Evolutionary conservation across 2,113 vertebrate species (phyloP).

Genomic region (Pagrus major): DNA sequence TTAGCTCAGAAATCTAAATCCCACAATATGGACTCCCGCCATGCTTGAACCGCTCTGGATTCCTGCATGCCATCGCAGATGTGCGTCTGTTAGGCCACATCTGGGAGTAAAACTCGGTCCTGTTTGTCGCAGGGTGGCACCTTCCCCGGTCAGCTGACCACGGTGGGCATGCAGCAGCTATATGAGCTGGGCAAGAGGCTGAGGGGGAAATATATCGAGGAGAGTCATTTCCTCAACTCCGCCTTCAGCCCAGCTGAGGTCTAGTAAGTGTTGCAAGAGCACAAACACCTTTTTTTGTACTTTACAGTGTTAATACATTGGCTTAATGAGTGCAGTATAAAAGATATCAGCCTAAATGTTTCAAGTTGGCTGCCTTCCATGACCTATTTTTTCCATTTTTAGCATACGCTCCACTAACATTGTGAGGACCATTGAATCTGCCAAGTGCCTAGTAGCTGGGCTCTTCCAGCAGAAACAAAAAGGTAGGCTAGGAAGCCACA

Average conservation of each 20-base stretch:
- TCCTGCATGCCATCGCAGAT: constrained; percentile 19
- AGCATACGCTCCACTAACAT: constrained; percentile 96
- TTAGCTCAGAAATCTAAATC: constrained; percentile 54
- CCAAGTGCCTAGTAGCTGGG: constrained; percentile 93
- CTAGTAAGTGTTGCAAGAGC: constrained; percentile 88
- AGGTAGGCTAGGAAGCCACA: constrained; percentile 80
- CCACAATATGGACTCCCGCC: constrained; percentile 36
- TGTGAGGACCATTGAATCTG: constrained; percentile 93
- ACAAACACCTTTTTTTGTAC: background rate
- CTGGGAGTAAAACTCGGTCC: constrained; percentile 3
- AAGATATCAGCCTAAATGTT: constrained; percentile 40
- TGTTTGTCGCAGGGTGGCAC: constrained; percentile 87
- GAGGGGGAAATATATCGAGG: constrained; percentile 88
- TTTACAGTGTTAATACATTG: constrained; percentile 6
- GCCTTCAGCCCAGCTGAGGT: constrained; percentile 89
- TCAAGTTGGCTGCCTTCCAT: constrained; percentile 36
- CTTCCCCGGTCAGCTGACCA: constrained; percentile 92
- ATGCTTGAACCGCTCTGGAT: background rate
- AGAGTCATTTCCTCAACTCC: constrained; percentile 87
- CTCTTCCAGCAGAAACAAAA: constrained; percentile 91
- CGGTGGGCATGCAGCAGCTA: constrained; percentile 93
- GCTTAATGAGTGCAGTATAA: constrained; percentile 8
- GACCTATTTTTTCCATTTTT: constrained; percentile 64
- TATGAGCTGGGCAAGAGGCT: constrained; percentile 90
- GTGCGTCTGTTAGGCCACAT: constrained; percentile 19